Evolutionary conservation across 2,797 vertebrate species (phyloP), one percentile per base, ranked within the genome.

Genomic region (Ctenopoma multispine): DNA sequence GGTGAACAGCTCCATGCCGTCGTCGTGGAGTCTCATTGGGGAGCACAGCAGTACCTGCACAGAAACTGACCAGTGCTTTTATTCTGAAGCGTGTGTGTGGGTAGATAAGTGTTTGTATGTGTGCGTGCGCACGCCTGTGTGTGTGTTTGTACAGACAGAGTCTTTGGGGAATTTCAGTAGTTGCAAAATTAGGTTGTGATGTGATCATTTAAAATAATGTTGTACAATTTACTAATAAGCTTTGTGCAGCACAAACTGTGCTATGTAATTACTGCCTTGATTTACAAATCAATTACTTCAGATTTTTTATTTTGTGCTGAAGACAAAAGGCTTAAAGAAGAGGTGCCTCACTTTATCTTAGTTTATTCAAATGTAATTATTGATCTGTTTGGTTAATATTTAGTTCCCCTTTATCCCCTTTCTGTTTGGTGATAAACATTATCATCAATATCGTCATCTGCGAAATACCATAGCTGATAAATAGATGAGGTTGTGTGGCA

Each of bases 1-100:
- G 62, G 63, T 50, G 82, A 92, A 14, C 48, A 68, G 67, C 57
- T 84, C 80, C 94, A 95, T 95, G 79, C n/a, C 88, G 60, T 77
- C 51, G 71, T 77, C 62, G 49, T 70, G 41, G 63, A 70, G 61
- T 49, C 77, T 77, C 49, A 27, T 46, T 20, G 66, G 58, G 48
- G 58, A 75, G 40, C 20, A 34, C 57, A 56, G 69, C 70, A 73
- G 67, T 58, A 48, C 17, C 41, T 43, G 5, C 38, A 24, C 24
- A 41, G 38, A 18, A 23, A 58, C 51, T 59, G 11, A 77, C 24
- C 17, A n/a, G 24, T 13, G 7, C 69, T 72, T 92, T 92, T 93
- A 92, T 92, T 73, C 54, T 41, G 21, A 56, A 49, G 23, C 23
- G 4, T 57, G 4, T 29, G 57, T 21, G 29, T 40, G 61, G 23